Evolutionary conservation across 2,797 vertebrate species (phyloP), one percentile per base, ranked within the genome.

Genomic region (Poeciliopsis turneri): DNA sequence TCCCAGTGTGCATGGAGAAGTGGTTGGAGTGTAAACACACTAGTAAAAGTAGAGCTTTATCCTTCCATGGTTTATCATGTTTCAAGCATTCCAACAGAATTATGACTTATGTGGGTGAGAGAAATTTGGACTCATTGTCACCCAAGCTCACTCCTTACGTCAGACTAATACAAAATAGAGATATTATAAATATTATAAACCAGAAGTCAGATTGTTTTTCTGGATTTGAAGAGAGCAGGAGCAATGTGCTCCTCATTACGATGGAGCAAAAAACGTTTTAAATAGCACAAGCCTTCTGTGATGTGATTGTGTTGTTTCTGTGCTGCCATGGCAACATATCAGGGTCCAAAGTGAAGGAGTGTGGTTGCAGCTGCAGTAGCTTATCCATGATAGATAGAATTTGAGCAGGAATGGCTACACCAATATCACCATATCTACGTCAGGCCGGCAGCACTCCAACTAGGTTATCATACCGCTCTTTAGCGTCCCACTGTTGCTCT

Each of bases 121-220:
- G 25, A 25, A 13, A 72, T 75, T 80, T 41, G 61, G 76, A 76
- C 28, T 51, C 30, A 79, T 57, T 59, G 41, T 68, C 72, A 61
- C 30, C 76, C 73, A 39, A 61, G 28, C 12, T 11, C 57, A 6
- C 11, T 8, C 30, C 61, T 36, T 39, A 39, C 30, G 10, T 33
- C 33, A 36, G 28, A 33, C 30, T 33, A 20, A 36, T 18, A 18
- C 59, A 30, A 64, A 33, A 64, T 5, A 33, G 30, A 64, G 30
- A 10, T 33, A 64, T 36, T 64, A 33, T 9, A 64, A 64, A 20
- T 61, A 61, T 6, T 2, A 36, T 64, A 16, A 66, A 2, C 33
- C 16, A 66, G 33, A 20, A 36, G 3, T 18, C 28, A 28, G 61
- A 36, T 36, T 18, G 30, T 36, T 18, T 64, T 20, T 64, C 30